These are phyloP conservation scores for Pollenia amentaria DNA, from an alignment of 2,888 invertebrate species.

Conservation along the genomic window DNA sequence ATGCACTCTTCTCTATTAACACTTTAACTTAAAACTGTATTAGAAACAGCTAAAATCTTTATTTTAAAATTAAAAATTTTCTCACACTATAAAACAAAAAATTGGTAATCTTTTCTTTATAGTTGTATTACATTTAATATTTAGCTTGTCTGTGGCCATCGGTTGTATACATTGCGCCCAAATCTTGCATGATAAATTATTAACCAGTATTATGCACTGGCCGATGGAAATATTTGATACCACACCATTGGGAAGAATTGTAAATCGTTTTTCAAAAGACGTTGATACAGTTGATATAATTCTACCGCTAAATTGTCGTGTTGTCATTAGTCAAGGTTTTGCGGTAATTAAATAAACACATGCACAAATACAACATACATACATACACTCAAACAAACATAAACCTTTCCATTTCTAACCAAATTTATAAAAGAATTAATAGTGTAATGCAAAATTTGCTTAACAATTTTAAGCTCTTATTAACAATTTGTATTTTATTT, in stretches of 20 bases:
- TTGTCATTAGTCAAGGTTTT: constrained; percentile 84
- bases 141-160: constrained; percentile 83
- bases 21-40: constrained; percentile 15
- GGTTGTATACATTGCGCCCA: constrained; percentile 86
- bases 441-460: neutral
- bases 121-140: constrained; percentile 81
- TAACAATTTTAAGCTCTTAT: neutral
- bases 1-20: neutral
- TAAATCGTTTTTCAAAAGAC: constrained; percentile 88
- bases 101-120: constrained; percentile 74
- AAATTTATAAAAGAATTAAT: neutral
- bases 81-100: constrained; percentile 6
- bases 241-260: constrained; percentile 90
- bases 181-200: constrained; percentile 86
- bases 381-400: neutral
- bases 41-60: constrained; percentile 8
- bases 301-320: constrained; percentile 84
- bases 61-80: neutral
- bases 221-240: constrained; percentile 92
- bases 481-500: neutral
- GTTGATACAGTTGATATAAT: constrained; percentile 86
- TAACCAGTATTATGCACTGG: constrained; percentile 87
- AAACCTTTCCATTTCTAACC: constrained; percentile 38
- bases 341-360: constrained; percentile 82
- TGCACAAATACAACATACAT: constrained; percentile 7